These are phyloP conservation scores for Drosophila robusta DNA, from an alignment of 2,888 invertebrate genomes.

Conservation along the genomic window DNA sequence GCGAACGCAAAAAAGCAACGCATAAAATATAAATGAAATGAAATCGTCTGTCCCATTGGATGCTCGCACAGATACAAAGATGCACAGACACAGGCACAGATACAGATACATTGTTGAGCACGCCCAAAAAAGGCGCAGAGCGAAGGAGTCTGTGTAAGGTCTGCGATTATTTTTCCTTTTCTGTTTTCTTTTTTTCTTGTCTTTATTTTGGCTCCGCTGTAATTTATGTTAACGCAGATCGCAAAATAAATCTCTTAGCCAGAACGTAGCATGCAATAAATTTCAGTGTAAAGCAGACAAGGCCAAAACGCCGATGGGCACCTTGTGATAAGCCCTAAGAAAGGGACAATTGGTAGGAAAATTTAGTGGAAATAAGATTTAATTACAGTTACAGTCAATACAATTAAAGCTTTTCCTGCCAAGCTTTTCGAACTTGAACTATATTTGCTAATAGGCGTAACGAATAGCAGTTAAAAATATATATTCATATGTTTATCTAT, in stretches of 20 bases:
- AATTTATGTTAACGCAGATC: conserved; percentile 74
- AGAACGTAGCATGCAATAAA: conserved; percentile 63
- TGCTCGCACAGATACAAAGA: conserved; percentile 29
- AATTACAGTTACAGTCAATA: not conserved
- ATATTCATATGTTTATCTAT: not conserved
- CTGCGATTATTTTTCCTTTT: conserved; percentile 29
- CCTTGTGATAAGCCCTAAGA: conserved; percentile 30
- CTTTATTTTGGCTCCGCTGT: conserved; percentile 38
- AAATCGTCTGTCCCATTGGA: conserved; percentile 47
- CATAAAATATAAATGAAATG: conserved; percentile 67
- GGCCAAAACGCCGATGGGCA: conserved; percentile 30
- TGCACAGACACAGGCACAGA: conserved; percentile 8
- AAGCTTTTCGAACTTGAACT: conserved; percentile 51
- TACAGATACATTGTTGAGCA: conserved; percentile 19
- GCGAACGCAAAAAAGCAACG: conserved; percentile 39
- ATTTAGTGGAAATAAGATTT: not conserved
- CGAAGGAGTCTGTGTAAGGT: conserved; percentile 37
- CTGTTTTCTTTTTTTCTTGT: conserved; percentile 6
- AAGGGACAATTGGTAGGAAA: not conserved
- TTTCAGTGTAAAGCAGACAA: conserved; percentile 44
- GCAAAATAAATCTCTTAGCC: conserved; percentile 68
- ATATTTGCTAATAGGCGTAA: conserved; percentile 17
- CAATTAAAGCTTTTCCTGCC: not conserved
- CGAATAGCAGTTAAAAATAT: conserved; percentile 24
- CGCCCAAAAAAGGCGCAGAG: conserved; percentile 1